These are phyloP conservation scores for Parnassius apollo DNA, from an alignment of 2,888 invertebrate species.

Conservation along the genomic window DNA sequence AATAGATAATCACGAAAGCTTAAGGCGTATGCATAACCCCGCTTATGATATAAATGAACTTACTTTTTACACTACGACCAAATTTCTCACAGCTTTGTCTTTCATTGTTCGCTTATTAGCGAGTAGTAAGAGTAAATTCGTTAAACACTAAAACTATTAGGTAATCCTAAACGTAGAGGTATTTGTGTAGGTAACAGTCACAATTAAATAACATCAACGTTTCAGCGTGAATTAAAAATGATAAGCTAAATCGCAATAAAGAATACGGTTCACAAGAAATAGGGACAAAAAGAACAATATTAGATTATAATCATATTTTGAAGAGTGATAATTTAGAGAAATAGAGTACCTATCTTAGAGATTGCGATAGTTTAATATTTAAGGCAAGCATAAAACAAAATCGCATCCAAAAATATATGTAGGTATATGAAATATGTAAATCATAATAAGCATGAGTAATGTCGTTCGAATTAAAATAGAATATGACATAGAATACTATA, in stretches of 20 bases:
- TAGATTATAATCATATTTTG: too few species aligned
- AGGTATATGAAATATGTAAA: too few species aligned
- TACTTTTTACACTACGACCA: slow-evolving; percentile 77
- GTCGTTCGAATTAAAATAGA: too few species aligned
- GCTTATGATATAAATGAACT: slow-evolving; percentile 70
- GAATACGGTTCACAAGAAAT: too few species aligned
- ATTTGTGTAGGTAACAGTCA: slow-evolving; percentile 35
- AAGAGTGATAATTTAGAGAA: too few species aligned
- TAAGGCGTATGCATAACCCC: slow-evolving; percentile 51
- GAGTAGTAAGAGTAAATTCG: slow-evolving; percentile 77
- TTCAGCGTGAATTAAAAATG: neutral
- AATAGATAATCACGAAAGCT: slow-evolving; percentile 49
- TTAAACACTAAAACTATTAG: slow-evolving; percentile 70
- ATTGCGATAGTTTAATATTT: too few species aligned
- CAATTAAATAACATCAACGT: slow-evolving; percentile 26
- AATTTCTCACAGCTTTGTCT: slow-evolving; percentile 82
- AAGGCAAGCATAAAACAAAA: neutral
- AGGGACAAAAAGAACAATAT: too few species aligned
- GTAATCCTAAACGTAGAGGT: slow-evolving; percentile 46
- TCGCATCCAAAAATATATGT: neutral
- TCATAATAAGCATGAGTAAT: too few species aligned
- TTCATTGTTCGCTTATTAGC: slow-evolving; percentile 77
- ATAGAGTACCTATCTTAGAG: too few species aligned
- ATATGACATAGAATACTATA: too few species aligned
- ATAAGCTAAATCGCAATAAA: neutral